A percentile compares a stretch with the other conserved stretches of the same genome.
Evolutionary conservation across 2,888 invertebrate genomes (phyloP).

Genomic region (Tupiocoris notatus): DNA sequence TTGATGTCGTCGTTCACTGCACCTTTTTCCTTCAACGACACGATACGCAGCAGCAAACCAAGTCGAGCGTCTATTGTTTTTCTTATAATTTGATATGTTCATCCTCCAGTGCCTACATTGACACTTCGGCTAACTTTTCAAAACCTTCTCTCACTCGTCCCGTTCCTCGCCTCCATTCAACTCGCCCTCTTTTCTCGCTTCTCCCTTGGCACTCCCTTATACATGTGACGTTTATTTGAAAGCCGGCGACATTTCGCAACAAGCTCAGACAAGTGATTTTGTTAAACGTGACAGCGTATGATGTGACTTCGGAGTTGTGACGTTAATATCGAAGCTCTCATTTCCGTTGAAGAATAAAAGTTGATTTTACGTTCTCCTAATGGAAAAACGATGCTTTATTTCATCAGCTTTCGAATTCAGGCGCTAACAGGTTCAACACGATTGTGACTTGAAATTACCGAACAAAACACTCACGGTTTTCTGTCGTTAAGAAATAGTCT

Average conservation of each 20-base stretch:
- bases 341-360: too few species aligned
- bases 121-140: conserved; percentile 31
- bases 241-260: background rate
- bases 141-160: background rate
- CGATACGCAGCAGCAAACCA: background rate
- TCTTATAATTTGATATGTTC: conserved; percentile 38
- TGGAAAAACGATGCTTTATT: too few species aligned
- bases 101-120: conserved; percentile 21
- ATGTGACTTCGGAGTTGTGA: background rate
- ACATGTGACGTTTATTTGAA: background rate
- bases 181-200: background rate
- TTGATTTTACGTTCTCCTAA: too few species aligned
- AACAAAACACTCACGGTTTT: too few species aligned
- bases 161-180: background rate
- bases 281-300: background rate
- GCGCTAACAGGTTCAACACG: too few species aligned
- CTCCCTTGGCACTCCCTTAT: background rate
- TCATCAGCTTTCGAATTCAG: too few species aligned
- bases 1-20: background rate
- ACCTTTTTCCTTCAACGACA: background rate
- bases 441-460: too few species aligned
- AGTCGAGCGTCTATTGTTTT: conserved; percentile 23
- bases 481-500: too few species aligned
- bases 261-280: background rate
- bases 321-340: background rate